Evolutionary conservation across 2,888 invertebrate genomes (phyloP).

Genomic region (Drosophila putrida): DNA sequence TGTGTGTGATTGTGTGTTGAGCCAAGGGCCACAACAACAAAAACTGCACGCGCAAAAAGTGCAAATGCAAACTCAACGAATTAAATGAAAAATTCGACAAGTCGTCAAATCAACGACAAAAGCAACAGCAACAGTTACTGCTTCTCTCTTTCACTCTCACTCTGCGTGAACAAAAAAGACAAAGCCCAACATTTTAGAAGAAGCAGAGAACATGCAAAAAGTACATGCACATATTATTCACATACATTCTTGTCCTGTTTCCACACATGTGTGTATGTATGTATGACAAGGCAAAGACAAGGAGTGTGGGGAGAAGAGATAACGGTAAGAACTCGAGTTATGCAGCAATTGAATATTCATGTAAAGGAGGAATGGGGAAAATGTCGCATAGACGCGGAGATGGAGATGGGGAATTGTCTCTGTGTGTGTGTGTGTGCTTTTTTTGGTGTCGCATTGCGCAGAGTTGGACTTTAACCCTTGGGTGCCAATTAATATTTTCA

Average conservation of each 20-base stretch:
- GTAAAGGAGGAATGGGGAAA: neutral
- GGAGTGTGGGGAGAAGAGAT: neutral
- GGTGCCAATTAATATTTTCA: constrained; percentile 17
- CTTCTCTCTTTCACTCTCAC: too few species aligned
- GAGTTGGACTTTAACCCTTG: constrained; percentile 8
- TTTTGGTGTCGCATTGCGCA: constrained; percentile 14
- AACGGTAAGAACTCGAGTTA: neutral
- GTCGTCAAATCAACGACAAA: neutral
- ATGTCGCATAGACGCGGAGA: neutral
- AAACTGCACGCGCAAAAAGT: constrained; percentile 13
- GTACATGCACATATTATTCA: too few species aligned
- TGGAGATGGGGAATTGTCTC: neutral
- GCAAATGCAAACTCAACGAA: constrained; percentile 10
- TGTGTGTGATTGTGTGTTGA: constrained; percentile 9
- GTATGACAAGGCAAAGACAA: neutral
- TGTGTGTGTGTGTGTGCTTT: neutral
- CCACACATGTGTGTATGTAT: too few species aligned
- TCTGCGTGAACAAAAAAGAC: too few species aligned
- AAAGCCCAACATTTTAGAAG: too few species aligned
- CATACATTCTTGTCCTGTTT: too few species aligned
- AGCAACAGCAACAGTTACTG: too few species aligned
- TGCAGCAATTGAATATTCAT: constrained; percentile 3
- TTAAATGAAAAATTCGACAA: constrained; percentile 2
- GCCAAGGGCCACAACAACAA: constrained; percentile 16
- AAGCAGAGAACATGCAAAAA: neutral